A percentile compares a stretch with the other conserved stretches of the same genome.
These are phyloP conservation scores for Papilio demoleus DNA, from an alignment of 2,888 invertebrate genomes.

Conservation along the genomic window DNA sequence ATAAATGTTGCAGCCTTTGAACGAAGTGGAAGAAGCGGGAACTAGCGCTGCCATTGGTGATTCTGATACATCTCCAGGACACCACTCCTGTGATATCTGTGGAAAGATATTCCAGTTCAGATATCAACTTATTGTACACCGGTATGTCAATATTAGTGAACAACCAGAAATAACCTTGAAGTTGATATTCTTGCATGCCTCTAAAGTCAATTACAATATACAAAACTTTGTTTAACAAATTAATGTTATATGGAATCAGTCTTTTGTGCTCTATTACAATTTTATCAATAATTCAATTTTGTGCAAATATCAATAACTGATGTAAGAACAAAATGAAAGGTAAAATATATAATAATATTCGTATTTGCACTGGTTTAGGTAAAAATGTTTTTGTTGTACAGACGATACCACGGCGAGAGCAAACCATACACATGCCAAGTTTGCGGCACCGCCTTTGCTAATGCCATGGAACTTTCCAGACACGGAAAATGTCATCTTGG, in stretches of 20 bases:
- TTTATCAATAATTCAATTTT: too few species aligned
- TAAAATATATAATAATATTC: neutral
- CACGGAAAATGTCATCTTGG: slow-evolving; percentile 94
- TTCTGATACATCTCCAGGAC: slow-evolving; percentile 85
- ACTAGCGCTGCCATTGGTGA: slow-evolving; percentile 82
- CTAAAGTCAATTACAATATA: too few species aligned
- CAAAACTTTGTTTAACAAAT: too few species aligned
- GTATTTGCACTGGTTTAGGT: neutral
- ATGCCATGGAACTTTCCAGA: slow-evolving; percentile 90
- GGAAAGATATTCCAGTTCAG: slow-evolving; percentile 94
- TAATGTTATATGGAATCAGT: too few species aligned
- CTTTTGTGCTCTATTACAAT: too few species aligned
- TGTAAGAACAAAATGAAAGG: neutral
- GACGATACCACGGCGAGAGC: slow-evolving; percentile 92
- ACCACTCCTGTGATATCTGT: slow-evolving; percentile 92
- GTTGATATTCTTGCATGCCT: too few species aligned
- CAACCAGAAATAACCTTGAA: neutral
- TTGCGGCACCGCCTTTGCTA: slow-evolving; percentile 92
- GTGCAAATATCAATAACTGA: neutral
- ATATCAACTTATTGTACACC: slow-evolving; percentile 93
- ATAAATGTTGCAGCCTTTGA: slow-evolving; percentile 66
- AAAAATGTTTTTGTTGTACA: slow-evolving; percentile 52
- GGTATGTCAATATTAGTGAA: slow-evolving; percentile 56
- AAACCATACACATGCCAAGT: slow-evolving; percentile 93
- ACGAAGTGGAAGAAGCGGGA: slow-evolving; percentile 79